Percentiles rank a stretch among this genome's conserved stretches.
These are phyloP conservation scores for Macrobrachium rosenbergii DNA, from an alignment of 1,140 invertebrate species.

Conservation along the genomic window DNA sequence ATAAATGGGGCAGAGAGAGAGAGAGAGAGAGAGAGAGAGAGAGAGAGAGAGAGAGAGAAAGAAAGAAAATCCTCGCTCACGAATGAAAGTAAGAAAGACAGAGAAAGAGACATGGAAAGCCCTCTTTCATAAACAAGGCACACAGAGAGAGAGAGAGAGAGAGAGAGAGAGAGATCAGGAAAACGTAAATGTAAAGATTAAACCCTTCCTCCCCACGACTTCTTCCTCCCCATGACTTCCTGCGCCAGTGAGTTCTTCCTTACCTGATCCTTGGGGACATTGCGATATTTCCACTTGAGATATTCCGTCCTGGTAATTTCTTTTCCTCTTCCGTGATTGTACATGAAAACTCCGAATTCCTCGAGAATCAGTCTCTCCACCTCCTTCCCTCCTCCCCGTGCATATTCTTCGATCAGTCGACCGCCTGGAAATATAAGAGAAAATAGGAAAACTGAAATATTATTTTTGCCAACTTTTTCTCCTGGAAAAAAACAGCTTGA, in stretches of 20 bases:
- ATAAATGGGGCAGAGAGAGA: constrained; percentile 12
- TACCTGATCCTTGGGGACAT: constrained; percentile 79
- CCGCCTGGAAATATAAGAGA: constrained; percentile 70
- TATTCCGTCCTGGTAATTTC: constrained; percentile 91
- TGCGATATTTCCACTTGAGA: constrained; percentile 92
- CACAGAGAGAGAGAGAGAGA: neutral
- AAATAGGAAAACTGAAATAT: neutral
- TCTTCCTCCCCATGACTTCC: neutral
- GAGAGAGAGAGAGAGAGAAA: neutral
- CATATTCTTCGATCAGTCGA: constrained; percentile 79
- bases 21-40: neutral
- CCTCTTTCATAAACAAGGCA: neutral
- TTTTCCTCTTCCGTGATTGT: constrained; percentile 88
- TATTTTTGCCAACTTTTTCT: neutral
- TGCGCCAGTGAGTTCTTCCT: neutral
- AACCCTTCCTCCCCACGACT: neutral
- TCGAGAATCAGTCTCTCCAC: constrained; percentile 90
- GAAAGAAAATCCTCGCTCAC: no score
- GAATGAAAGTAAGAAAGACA: no score
- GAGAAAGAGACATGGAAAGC: neutral
- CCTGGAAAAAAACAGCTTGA: neutral
- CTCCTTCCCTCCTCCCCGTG: constrained; percentile 75
- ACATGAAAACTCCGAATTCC: constrained; percentile 91
- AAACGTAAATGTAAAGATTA: no score
- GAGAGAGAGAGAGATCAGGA: no score